These are phyloP conservation scores for Mirounga angustirostris DNA, from an alignment of 2,113 vertebrate genomes.

Conservation along the genomic window DNA sequence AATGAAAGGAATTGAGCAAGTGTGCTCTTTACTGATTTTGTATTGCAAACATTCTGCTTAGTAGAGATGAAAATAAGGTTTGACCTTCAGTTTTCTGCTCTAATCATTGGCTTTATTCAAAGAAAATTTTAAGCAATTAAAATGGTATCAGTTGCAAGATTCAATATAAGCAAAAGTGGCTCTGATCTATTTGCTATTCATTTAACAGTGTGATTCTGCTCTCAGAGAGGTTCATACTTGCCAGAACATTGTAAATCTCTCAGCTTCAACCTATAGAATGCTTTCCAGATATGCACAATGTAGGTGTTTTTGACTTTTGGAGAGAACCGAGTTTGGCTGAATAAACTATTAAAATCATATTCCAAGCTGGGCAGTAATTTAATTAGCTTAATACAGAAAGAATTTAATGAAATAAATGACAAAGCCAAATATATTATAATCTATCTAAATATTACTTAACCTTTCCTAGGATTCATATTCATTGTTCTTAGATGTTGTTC, in stretches of 20 bases:
- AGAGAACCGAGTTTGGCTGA: neutral
- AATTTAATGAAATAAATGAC: constrained; percentile 27
- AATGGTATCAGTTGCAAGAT: neutral
- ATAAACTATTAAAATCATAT: constrained; percentile 8
- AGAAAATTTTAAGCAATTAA: constrained; percentile 43
- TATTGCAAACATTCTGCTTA: neutral
- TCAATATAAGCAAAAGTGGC: neutral
- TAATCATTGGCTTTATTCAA: constrained; percentile 35
- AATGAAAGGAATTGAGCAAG: neutral
- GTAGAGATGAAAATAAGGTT: neutral
- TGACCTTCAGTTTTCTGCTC: constrained; percentile 25
- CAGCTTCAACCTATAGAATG: neutral
- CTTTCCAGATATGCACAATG: constrained; percentile 15
- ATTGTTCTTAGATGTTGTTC: constrained; percentile 32
- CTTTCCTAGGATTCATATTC: constrained; percentile 49
- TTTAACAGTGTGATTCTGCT: constrained; percentile 8
- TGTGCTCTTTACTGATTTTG: neutral
- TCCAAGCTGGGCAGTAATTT: neutral
- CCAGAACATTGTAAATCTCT: neutral
- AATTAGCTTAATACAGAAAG: neutral
- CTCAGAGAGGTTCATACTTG: neutral
- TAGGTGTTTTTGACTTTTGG: neutral
- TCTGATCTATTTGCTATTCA: constrained; percentile 54
- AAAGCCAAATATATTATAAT: constrained; percentile 65
- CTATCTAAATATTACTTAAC: constrained; percentile 64